A percentile compares a stretch with the other conserved stretches of the same genome.
These are phyloP conservation scores for Chroicocephalus ridibundus DNA, from an alignment of 2,113 vertebrate genomes.

Conservation along the genomic window DNA sequence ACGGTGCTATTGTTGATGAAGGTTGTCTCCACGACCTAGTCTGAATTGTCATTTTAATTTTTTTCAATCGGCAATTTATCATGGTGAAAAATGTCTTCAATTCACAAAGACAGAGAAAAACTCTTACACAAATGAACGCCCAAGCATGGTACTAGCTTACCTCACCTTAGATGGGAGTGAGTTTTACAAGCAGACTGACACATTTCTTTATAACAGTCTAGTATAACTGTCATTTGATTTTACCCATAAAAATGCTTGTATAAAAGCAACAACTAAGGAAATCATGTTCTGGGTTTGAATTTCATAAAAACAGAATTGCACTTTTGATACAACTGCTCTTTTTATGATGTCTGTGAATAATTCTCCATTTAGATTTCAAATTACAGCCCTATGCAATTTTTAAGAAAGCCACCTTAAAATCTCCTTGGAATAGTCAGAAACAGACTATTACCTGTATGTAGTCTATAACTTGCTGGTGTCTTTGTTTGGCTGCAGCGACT, in stretches of 20 bases:
- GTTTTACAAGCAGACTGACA: constrained; percentile 61
- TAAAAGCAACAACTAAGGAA: constrained; percentile 64
- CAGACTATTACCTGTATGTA: constrained; percentile 89
- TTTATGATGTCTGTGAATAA: constrained; percentile 68
- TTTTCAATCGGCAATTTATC: neutral
- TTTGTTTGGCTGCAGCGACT: constrained; percentile 89
- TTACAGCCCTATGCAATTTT: constrained; percentile 56
- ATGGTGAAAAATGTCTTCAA: neutral
- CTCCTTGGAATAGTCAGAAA: constrained; percentile 56
- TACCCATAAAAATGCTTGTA: constrained; percentile 56
- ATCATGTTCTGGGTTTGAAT: constrained; percentile 62
- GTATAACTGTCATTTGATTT: constrained; percentile 68
- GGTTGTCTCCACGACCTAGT: neutral
- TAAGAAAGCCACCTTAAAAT: constrained; percentile 66
- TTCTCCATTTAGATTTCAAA: constrained; percentile 70
- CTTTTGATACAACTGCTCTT: constrained; percentile 66
- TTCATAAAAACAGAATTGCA: constrained; percentile 69
- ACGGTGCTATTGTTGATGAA: neutral
- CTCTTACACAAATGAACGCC: neutral
- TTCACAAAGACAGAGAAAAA: constrained; percentile 18
- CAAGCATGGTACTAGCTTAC: neutral
- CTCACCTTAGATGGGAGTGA: neutral
- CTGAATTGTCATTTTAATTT: neutral
- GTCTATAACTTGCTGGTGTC: constrained; percentile 91
- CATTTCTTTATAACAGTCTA: constrained; percentile 55